These are phyloP conservation scores for Leptinotarsa peninsularis DNA, from an alignment of 2,888 invertebrate genomes.

Conservation along the genomic window DNA sequence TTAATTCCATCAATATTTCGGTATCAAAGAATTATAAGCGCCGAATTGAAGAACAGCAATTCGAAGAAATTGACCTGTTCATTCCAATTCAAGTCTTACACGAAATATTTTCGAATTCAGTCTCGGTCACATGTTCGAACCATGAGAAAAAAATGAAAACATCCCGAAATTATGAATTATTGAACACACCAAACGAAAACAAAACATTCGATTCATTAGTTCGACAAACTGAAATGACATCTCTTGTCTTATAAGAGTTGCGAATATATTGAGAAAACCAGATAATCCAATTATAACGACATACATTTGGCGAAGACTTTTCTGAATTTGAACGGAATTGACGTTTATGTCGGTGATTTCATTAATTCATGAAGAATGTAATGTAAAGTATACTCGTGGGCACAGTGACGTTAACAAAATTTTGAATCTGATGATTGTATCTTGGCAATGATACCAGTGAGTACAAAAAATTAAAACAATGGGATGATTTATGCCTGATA, in stretches of 20 bases:
- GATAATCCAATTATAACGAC: constrained; percentile 46
- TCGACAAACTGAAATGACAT: constrained; percentile 19
- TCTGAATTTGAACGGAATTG: constrained; percentile 35
- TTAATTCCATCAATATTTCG: neutral
- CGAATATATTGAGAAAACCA: constrained; percentile 41
- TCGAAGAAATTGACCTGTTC: neutral
- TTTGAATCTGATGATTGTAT: constrained; percentile 1
- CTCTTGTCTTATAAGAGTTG: constrained; percentile 20
- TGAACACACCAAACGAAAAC: neutral
- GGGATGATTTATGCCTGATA: neutral
- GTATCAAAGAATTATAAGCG: neutral
- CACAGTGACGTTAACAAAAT: neutral
- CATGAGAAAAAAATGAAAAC: neutral
- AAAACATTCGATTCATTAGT: constrained; percentile 12
- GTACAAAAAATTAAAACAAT: neutral
- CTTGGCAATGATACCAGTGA: neutral
- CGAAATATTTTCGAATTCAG: neutral
- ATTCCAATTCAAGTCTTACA: neutral
- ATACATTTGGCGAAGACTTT: constrained; percentile 33
- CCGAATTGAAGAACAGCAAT: neutral
- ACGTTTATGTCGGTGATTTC: constrained; percentile 46
- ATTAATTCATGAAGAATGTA: constrained; percentile 48
- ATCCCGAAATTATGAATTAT: constrained; percentile 17
- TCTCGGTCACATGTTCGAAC: neutral
- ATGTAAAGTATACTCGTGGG: neutral